Evolutionary conservation across 2,797 vertebrate species (phyloP).

Genomic region (Odontamblyopus rebecca): DNA sequence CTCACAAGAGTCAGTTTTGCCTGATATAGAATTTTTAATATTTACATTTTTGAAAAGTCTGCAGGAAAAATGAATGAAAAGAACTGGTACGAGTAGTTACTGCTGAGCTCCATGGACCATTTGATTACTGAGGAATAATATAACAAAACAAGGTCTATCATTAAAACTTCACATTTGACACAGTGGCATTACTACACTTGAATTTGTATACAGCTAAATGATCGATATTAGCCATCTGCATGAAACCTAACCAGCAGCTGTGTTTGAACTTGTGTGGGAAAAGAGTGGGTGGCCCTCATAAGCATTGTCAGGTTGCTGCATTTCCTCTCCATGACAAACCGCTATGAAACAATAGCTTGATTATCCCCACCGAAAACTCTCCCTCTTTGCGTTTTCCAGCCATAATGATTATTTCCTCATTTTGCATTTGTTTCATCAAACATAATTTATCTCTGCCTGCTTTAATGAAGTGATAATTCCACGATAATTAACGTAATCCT

Average conservation of each 20-base stretch:
- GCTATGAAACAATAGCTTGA: conserved; percentile 62
- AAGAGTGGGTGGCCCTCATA: conserved; percentile 61
- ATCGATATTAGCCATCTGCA: conserved; percentile 71
- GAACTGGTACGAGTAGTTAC: too few relatives aligned
- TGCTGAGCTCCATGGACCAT: neutral
- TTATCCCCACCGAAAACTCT: conserved; percentile 51
- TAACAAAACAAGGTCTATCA: neutral
- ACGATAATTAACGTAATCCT: conserved; percentile 82
- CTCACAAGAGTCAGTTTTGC: too few relatives aligned
- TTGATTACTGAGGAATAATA: neutral
- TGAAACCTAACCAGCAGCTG: conserved; percentile 39
- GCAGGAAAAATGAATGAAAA: too few relatives aligned
- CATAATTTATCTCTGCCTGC: conserved; percentile 80
- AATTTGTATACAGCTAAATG: conserved; percentile 28
- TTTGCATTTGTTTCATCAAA: conserved; percentile 77
- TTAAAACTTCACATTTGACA: neutral
- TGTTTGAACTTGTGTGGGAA: conserved; percentile 38
- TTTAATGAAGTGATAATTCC: conserved; percentile 85
- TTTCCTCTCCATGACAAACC: conserved; percentile 45
- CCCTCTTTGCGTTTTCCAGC: conserved; percentile 35
- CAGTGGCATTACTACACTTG: neutral
- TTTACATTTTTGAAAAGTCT: too few relatives aligned
- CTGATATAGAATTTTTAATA: too few relatives aligned
- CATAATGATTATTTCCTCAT: conserved; percentile 77
- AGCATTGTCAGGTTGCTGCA: conserved; percentile 47